phyloP scores from a whole-genome alignment of 2,113 vertebrate species.

The Sphaerodactylus townsendi region DNA sequence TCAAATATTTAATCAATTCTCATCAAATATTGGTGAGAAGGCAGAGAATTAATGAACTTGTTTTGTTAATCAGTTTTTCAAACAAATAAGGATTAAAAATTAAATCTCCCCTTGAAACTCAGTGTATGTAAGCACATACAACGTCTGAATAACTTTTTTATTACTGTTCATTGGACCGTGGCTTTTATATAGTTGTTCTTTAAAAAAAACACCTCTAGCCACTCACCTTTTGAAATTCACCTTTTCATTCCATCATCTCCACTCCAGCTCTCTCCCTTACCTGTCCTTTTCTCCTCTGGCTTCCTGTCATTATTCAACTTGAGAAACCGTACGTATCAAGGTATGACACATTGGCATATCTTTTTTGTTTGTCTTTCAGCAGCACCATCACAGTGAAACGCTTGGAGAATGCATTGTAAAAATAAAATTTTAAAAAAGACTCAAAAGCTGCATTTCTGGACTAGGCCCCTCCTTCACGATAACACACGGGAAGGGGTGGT shows the following conservation, averaged over 20 bases:
- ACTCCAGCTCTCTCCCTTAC: neutral
- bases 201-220: neutral
- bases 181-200: neutral
- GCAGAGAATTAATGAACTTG: neutral
- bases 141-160: neutral
- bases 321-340: conserved; percentile 17
- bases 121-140: neutral
- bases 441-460: conserved; percentile 44
- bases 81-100: neutral
- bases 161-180: neutral
- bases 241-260: neutral
- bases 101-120: neutral
- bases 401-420: fast-evolving
- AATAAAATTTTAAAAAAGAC: too few relatives aligned
- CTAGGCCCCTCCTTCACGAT: conserved; percentile 17
- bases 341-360: neutral
- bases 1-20: too few relatives aligned
- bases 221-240: neutral
- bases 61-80: neutral
- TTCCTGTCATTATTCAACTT: conserved; percentile 5
- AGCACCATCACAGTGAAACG: conserved; percentile 8
- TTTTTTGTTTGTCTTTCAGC: conserved; percentile 21
- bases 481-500: too few relatives aligned
- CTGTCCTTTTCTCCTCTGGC: neutral
- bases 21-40: too few relatives aligned